Conservation (phyloP, 2,797 vertebrate genomes). For the Takifugu rubripes region DNA sequence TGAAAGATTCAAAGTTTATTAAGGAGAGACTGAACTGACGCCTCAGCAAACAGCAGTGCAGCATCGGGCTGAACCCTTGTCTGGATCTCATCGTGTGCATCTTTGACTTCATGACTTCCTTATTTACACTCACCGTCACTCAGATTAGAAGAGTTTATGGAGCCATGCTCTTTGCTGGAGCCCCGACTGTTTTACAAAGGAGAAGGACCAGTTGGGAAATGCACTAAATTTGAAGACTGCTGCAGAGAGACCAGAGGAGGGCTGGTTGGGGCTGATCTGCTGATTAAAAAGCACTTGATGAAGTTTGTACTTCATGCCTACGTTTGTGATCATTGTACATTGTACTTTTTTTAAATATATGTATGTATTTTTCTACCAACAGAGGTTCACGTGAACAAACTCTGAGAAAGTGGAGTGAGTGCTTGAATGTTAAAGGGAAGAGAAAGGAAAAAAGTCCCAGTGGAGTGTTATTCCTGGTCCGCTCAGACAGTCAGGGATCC, state of each 20-base stretch:
- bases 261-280: conserved; percentile 25
- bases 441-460: conserved; percentile 36
- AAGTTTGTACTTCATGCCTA: conserved; percentile 63
- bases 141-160: conserved; percentile 5
- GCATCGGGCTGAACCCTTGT: conserved; percentile 11
- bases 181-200: conserved; percentile 35
- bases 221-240: conserved; percentile 21
- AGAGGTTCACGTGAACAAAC: conserved; percentile 51
- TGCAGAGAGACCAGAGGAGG: conserved; percentile 3
- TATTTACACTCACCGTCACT: conserved; percentile 11
- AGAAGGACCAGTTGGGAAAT: conserved; percentile 15
- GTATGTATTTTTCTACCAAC: conserved; percentile 79
- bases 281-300: conserved; percentile 68
- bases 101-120: conserved; percentile 18
- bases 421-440: conserved; percentile 60
- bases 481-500: conserved; percentile 37
- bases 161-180: conserved; percentile 16
- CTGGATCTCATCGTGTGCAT: conserved; percentile 21
- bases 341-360: conserved; percentile 59
- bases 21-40: neutral
- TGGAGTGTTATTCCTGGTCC: conserved; percentile 6
- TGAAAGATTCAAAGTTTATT: conserved; percentile 10
- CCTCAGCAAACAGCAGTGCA: neutral
- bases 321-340: conserved; percentile 68
- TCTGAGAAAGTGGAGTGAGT: conserved; percentile 37